A percentile compares a stretch with the other conserved stretches of the same genome.
Evolutionary conservation across 2,797 vertebrate species (phyloP).

Genomic region (Emydoidea blandingii): DNA sequence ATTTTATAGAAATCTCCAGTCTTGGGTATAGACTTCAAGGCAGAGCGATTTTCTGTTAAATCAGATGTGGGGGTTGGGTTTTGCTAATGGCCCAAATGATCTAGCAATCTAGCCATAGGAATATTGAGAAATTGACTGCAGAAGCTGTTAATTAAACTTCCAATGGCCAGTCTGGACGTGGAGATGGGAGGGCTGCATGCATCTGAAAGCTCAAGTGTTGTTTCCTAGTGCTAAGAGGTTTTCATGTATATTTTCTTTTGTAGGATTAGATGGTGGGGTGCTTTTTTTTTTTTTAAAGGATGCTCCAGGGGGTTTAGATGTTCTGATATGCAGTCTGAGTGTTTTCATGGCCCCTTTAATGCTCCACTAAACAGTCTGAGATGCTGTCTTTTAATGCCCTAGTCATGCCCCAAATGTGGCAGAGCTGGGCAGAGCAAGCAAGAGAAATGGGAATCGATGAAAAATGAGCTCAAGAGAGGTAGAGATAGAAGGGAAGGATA

Average conservation of each 20-base stretch:
- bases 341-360: constrained; percentile 70
- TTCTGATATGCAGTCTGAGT: constrained; percentile 10
- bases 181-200: not conserved
- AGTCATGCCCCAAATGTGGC: constrained; percentile 30
- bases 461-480: not conserved
- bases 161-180: rapidly evolving
- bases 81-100: not conserved
- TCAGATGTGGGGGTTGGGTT: not conserved
- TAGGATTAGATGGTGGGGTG: not conserved
- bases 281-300: not conserved
- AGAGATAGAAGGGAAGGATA: not conserved
- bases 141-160: not conserved
- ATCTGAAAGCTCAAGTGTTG: not conserved
- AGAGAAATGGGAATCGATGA: not conserved
- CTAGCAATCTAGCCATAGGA: not conserved
- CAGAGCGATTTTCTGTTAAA: not conserved
- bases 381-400: constrained; percentile 64
- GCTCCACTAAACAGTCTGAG: constrained; percentile 69
- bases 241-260: constrained; percentile 33
- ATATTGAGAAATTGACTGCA: rapidly evolving
- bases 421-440: constrained; percentile 52
- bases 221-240: not conserved
- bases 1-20: rapidly evolving
- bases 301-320: constrained; percentile 53
- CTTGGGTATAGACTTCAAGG: rapidly evolving